Base-by-base conservation (phyloP, 2,888 invertebrate genomes). In the Periphyllus acericola region DNA sequence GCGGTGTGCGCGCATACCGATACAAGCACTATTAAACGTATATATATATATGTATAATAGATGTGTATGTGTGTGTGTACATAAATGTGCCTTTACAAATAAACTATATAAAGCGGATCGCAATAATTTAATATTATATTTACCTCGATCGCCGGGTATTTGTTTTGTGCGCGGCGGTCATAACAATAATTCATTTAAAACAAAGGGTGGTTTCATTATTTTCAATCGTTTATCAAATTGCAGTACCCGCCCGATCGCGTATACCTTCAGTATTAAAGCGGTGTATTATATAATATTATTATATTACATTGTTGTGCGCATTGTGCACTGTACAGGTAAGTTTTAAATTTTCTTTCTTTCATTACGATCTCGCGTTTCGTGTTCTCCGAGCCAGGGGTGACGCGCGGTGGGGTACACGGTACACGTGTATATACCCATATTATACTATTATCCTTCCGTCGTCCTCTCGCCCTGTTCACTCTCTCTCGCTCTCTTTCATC, bases 331-430 rank as follows among this genome's bases (percentile, higher is more conserved):
- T 25, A 36, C 68, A n/a, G 3, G 29, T 68, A 66, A 2, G 8
- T 66, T 80, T 80, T 80, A 80, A 80, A 80, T 66, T 60, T 60
- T 34, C 66, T 80, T 14, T 80, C 36, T 60, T 66, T 68, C 29
- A 25, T n/a, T n/a, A 36, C 36, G 36, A 66, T 66, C 60, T 60
- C 36, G 80, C 36, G 80, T 17, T 60, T 80, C 80, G 80, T 36
- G 60, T 66, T 80, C 80, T n/a, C 66, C 9, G 55, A 21, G 34
- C 21, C 55, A 32, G 55, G 78, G 78, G 52, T 34, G 78, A 32
- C 29, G 25, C n/a, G n/a, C n/a, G n/a, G n/a, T n/a, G 21, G 0
- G 52, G 52, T 32, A 32, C 4, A 9, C 78, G 21, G 32, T 60
- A 60, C 25, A 60, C 6, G 3, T 25, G 21, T 25, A 60, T 21